Evolutionary conservation across 2,888 invertebrate genomes (phyloP), one percentile per base, ranked within the genome.

Genomic region (Steromphala cineraria): DNA sequence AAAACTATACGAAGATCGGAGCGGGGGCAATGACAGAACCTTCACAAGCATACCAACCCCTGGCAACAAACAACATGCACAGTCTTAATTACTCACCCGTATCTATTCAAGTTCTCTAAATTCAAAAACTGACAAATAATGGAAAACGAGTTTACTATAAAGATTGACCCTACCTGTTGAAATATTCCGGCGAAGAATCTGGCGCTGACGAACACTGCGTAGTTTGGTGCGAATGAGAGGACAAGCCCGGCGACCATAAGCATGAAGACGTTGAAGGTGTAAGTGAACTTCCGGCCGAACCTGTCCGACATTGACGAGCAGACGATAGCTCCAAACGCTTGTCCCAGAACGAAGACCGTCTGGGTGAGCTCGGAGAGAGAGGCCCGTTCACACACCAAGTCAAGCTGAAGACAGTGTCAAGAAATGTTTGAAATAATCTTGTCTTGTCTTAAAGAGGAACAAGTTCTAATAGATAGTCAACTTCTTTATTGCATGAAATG

Each of bases 321-420:
- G 2, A 88, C 31, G 7, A 90, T 75, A n/a, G 91, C 90, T 0
- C 91, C 91, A 1, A 89, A 80, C 28, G 89, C 89, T 78, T 91
- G 90, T 0, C 92, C 92, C 1, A 85, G 83, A 46, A 87, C 83
- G 62, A 90, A 87, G 36, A 90, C 77, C 0, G 91, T 89, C 84
- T 91, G 91, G 0, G 90, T 87, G 19, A 90, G 83, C 46, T 90
- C 88, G n/a, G 88, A 86, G 40, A 89, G 83, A 62, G 87, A 87
- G 36, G 87, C 80, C 36, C 86, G 82, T 8, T 86, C 85, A 80
- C 92, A 92, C 0, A 92, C 91, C 74, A 92, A 83, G 52, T 86
- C 83, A 88, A 88, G 88, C 89, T 90, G 83, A 7, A 53, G 24
- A 17, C 19, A 31, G 21, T n/a, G 36, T 36, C 36, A 36, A 4